Evolutionary conservation across 2,113 vertebrate genomes (phyloP), one percentile per base, ranked within the genome.

Genomic region (Oryzias woworae): DNA sequence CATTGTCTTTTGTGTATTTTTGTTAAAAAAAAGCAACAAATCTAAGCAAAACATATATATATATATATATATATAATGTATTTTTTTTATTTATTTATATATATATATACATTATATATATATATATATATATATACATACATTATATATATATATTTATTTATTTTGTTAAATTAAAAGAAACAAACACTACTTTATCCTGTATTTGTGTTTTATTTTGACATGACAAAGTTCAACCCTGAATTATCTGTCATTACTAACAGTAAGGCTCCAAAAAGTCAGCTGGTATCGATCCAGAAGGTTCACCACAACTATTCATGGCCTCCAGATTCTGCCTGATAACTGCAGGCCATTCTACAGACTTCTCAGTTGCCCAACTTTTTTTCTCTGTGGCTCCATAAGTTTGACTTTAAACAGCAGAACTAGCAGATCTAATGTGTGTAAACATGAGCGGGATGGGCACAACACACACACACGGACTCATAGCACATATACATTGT

Each of bases 361-460:
- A 46, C 26, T 42, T 51, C 42, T 31, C 22, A 26, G 17, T 23
- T 52, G 62, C n/a, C 58, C n/a, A 17, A 41, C 46, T 61, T 47
- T 71, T 51, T 57, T 10, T 36, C 3, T 36, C 36, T 36, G 36
- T 36, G 36, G 59, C 20, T 49, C 43, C 31, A 60, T 28, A 59
- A 50, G 52, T 69, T 75, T 43, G 26, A 66, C 52, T 58, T 69
- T 18, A 70, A 47, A 73, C 44, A 57, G 48, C 12, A 42, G 53
- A 71, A 49, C 60, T 51, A 47, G 69, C 56, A 55, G 46, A 58
- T 65, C 58, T 31, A 6, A 4, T 63, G 71, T 72, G 63, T 69
- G 59, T 62, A 75, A 74, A 80, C 53, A 77, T 3, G 66, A n/a
- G 31, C 57, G 56, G 46, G 24, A 58, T 47, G 59, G 62, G 77